Evolutionary conservation across 2,113 vertebrate genomes (phyloP).

Genomic region (Numenius arquata): DNA sequence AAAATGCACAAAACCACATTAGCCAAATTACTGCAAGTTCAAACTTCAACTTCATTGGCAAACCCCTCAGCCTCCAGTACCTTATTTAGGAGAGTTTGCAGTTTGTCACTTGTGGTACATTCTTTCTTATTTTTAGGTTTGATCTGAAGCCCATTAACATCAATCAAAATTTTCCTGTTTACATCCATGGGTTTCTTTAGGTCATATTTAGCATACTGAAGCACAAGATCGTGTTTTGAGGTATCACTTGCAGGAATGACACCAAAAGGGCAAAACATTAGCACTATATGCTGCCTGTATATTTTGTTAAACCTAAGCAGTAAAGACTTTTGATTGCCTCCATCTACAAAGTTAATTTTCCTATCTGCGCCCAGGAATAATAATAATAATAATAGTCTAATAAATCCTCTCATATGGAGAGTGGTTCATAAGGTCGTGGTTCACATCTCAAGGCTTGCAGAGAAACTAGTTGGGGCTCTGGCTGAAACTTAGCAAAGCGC

Average conservation of each 20-base stretch:
- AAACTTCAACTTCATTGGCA: neutral
- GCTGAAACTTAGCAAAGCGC: neutral
- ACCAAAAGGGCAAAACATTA: neutral
- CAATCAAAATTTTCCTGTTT: neutral
- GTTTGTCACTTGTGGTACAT: conserved; percentile 12
- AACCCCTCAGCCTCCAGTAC: neutral
- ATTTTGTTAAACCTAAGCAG: neutral
- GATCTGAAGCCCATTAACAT: neutral
- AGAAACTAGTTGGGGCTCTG: neutral
- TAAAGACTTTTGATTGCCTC: neutral
- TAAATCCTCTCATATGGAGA: neutral
- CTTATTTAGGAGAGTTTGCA: neutral
- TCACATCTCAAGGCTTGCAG: neutral
- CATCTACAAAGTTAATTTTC: neutral
- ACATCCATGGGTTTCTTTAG: neutral
- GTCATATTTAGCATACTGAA: neutral
- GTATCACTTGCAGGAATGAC: neutral
- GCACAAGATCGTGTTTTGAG: neutral
- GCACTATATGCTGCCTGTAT: fast-evolving
- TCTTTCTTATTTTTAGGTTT: neutral
- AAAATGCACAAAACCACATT: neutral
- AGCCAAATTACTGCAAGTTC: neutral
- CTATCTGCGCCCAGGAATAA: neutral
- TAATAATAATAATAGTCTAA: neutral
- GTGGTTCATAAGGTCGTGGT: neutral